These are phyloP conservation scores for Argopecten irradians DNA, from an alignment of 1,140 invertebrate species.

Conservation along the genomic window DNA sequence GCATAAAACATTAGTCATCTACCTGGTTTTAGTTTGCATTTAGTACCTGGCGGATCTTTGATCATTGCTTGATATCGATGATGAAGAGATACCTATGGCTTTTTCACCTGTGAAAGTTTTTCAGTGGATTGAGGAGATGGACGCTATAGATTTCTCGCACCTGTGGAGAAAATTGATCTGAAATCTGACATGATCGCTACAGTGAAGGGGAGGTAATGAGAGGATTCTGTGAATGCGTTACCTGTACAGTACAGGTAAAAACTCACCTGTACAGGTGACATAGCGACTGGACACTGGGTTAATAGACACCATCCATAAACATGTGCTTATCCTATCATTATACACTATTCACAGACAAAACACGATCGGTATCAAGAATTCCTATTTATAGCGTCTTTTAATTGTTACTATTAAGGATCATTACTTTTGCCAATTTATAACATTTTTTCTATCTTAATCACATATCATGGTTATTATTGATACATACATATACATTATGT, in stretches of 20 bases:
- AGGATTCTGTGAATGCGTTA: not conserved
- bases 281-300: not conserved
- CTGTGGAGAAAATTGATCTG: not conserved
- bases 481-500: not conserved
- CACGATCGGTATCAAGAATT: not conserved
- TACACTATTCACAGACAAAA: not conserved
- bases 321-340: not conserved
- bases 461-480: not conserved
- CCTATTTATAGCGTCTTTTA: not conserved
- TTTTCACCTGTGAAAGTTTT: conserved; percentile 2
- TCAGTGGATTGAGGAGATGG: not conserved
- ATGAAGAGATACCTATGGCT: not conserved
- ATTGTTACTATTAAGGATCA: not conserved
- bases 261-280: not conserved
- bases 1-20: conserved; percentile 22
- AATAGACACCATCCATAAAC: conserved; percentile 1
- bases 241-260: conserved; percentile 2
- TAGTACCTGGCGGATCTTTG: not conserved
- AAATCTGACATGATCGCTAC: not conserved
- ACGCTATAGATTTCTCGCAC: conserved; percentile 14
- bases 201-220: conserved; percentile 14
- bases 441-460: not conserved
- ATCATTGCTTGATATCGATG: not conserved
- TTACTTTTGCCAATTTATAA: not conserved
- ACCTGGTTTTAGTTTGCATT: not conserved